Percentiles rank a stretch among this genome's conserved stretches.
Conservation (phyloP, 1,140 invertebrate species). For the Eurosta solidaginis region DNA sequence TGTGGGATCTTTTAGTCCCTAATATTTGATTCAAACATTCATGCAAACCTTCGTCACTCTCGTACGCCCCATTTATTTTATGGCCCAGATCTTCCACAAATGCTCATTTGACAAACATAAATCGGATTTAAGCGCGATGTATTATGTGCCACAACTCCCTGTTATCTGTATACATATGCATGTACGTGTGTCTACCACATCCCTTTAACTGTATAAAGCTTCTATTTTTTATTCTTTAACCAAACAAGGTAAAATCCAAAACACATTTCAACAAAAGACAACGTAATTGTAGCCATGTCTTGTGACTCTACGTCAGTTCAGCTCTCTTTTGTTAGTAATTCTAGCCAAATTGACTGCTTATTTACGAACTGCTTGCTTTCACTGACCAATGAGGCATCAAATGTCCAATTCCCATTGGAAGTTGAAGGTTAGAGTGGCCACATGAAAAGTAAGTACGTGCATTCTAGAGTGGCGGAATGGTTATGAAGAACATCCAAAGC, state of each 20-base stretch:
- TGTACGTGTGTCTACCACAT: too few relatives aligned
- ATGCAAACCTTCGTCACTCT: neutral
- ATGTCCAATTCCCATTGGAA: neutral
- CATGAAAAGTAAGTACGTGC: neutral
- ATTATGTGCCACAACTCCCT: neutral
- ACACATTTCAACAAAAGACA: neutral
- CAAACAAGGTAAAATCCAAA: neutral
- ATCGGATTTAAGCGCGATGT: neutral
- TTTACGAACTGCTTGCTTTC: neutral
- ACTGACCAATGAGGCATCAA: neutral
- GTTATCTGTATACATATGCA: too few relatives aligned
- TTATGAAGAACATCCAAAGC: neutral
- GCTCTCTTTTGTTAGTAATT: neutral
- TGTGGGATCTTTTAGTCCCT: neutral
- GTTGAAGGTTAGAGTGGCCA: neutral
- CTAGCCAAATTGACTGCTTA: neutral
- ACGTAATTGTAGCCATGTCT: neutral
- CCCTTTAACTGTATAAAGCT: neutral
- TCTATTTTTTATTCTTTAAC: neutral
- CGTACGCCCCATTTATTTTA: neutral
- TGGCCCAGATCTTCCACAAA: neutral
- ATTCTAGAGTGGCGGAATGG: neutral
- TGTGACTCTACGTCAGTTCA: neutral
- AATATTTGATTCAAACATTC: too few relatives aligned
- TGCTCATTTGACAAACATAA: neutral